Evolutionary conservation across 1,140 invertebrate genomes (phyloP), one percentile per base, ranked within the genome.

Genomic region (Anagrus nilaparvatae): DNA sequence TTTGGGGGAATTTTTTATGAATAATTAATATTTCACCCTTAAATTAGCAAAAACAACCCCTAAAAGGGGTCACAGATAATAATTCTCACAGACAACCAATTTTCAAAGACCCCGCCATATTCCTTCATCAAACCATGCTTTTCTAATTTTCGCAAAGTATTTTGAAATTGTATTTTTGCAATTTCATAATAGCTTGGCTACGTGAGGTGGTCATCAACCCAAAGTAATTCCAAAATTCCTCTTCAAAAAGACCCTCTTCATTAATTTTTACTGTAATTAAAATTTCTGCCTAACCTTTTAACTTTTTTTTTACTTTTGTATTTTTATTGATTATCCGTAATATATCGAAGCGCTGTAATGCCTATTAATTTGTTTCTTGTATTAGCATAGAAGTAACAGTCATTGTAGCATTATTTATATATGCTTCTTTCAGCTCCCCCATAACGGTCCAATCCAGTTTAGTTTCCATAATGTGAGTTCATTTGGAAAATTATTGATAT

Each of bases 41-140:
- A 27, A 60, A 55, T 38, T 64, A 47, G 46, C 53, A 63, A 45
- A 57, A 53, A 17, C 29, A 43, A 34, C 17, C 53, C 46, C 27
- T 38, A 19, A 18, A 32, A 9, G 1, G 21, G 10, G 13, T 37
- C 35, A 8, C 4, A 10, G 14, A 37, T 35, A 9, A 38, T 44
- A 20, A 44, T 38, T n/a, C 29, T n/a, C 20, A 32, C 18, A 10
- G 23, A 10, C 5, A 4, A 16, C 42, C 42, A 38, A 5, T 38
- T 28, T 5, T 3, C 5, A 7, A 32, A 33, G 4, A 44, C 18
- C 7, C 27, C 5, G 32, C 19, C 14, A 27, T 44, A 38, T 8
- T 40, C 48, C n/a, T 59, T 33, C 17, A 49, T 54, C n/a, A 16
- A 48, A 37, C 17, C 38, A 45, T 4, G 35, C 34, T 9, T 34